Evolutionary conservation across 2,888 invertebrate species (phyloP), one percentile per base, ranked within the genome.

Genomic region (Pseudococcus jackbeardsleyi): DNA sequence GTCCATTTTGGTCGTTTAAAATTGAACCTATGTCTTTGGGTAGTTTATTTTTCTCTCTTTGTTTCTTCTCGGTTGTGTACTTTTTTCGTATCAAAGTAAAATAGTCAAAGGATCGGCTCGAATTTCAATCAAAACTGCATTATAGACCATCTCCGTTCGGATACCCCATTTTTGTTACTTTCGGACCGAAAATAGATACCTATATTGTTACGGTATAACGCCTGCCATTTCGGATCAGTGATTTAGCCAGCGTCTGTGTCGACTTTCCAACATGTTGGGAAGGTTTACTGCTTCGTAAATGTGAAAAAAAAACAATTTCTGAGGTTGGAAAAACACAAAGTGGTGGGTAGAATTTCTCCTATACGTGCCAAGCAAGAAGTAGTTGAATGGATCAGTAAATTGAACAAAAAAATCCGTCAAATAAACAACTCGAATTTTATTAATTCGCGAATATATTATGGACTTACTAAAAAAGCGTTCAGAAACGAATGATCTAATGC

Each of bases 1-100:
- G 68, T 72, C 68, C 68, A 72, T 72, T 72, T 72, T 33, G 33
- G 26, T 33, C 26, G 68, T 33, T 72, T 72, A 72, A 72, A 72
- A 72, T 72, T 72, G 68, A 72, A 72, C 68, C 68, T 72, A 33
- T 15, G 68, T 12, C 68, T 72, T 64, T 19, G 50, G 5, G 50
- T 15, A 17, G 12, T 50, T 50, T 50, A 15, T 50, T 50, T 17
- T 46, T 46, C 12, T 46, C 12, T 46, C 46, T 46, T 46, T 46
- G 46, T 2, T 12, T 46, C 12, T 46, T 46, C 12, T 46, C 46
- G 8, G 26, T 46, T 7, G 54, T 54, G 64, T 64, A 9, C 19
- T 64, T 64, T 64, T 64, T 64, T 64, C 15, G 1, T 54, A 12
- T 54, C 5, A 54, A 17, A 22, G 22, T 8, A 22, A 64, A 9